phyloP scores from a whole-genome alignment of 2,888 invertebrate genomes.

The Horisme vitalbata region DNA sequence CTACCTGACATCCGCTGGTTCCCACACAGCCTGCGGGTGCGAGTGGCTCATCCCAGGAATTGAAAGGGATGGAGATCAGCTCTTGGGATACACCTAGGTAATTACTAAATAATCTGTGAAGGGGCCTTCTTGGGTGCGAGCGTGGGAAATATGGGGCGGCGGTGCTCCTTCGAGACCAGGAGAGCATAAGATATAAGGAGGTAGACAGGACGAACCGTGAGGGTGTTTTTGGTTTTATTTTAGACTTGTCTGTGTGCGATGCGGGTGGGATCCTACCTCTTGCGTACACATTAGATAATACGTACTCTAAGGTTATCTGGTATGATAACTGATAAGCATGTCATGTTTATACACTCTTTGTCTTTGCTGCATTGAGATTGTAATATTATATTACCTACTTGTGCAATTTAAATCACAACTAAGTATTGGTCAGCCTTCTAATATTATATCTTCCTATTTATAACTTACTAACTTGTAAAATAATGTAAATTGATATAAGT shows the following conservation, averaged over 20 bases:
- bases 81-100: slow-evolving; percentile 32
- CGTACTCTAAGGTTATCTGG: too few relatives aligned
- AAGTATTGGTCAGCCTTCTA: too few relatives aligned
- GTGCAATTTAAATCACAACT: too few relatives aligned
- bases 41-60: slow-evolving; percentile 57
- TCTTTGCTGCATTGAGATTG: too few relatives aligned
- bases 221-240: slow-evolving; percentile 33
- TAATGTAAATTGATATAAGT: too few relatives aligned
- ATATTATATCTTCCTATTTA: too few relatives aligned
- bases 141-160: slow-evolving; percentile 79
- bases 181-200: slow-evolving; percentile 48
- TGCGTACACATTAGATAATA: too few relatives aligned
- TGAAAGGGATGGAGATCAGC: slow-evolving; percentile 52
- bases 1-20: slow-evolving; percentile 40
- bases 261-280: slow-evolving; percentile 5
- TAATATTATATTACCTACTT: too few relatives aligned
- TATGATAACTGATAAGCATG: too few relatives aligned
- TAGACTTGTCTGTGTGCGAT: slow-evolving; percentile 17
- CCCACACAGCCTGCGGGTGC: slow-evolving; percentile 49
- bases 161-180: slow-evolving; percentile 67
- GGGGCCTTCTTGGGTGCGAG: slow-evolving; percentile 65
- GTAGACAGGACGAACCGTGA: slow-evolving; percentile 28
- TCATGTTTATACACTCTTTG: too few relatives aligned
- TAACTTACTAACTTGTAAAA: too few relatives aligned
- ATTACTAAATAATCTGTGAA: slow-evolving; percentile 18